Conservation (phyloP, 2,888 invertebrate genomes). For the Diaphora mendica region DNA sequence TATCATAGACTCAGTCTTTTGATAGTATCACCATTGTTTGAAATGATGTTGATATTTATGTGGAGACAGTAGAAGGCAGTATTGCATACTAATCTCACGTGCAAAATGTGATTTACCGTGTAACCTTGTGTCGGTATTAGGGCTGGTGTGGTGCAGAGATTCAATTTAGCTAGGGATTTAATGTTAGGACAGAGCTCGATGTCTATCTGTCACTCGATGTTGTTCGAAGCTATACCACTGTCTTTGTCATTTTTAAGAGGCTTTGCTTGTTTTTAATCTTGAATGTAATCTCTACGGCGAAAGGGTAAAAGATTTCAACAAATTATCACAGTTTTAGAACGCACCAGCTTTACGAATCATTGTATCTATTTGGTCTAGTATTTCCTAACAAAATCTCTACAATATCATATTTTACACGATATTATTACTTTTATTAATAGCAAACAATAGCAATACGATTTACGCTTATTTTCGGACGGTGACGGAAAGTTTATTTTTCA, state of each 20-base stretch:
- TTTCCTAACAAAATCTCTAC: background rate
- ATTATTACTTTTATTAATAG: too few relatives aligned
- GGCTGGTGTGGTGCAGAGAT: slow-evolving; percentile 11
- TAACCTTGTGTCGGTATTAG: background rate
- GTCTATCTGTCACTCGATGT: slow-evolving; percentile 10
- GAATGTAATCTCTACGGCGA: background rate
- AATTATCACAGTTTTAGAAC: background rate
- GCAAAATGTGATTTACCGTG: background rate
- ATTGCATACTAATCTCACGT: background rate
- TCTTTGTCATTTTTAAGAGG: slow-evolving; percentile 11
- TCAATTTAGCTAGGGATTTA: slow-evolving; percentile 16
- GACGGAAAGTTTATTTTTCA: too few relatives aligned
- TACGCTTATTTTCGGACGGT: too few relatives aligned
- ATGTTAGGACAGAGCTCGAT: slow-evolving; percentile 7
- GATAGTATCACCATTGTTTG: background rate
- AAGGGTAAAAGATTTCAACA: background rate
- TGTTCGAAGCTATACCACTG: background rate
- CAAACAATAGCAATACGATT: background rate
- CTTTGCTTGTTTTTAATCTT: slow-evolving; percentile 13
- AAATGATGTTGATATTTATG: background rate
- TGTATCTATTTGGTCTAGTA: background rate
- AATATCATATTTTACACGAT: too few relatives aligned
- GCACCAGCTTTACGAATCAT: background rate
- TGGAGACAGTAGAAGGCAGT: background rate
- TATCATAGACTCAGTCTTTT: background rate